Evolutionary conservation across 1,140 invertebrate genomes (phyloP).

Genomic region (Atta colombica): DNA sequence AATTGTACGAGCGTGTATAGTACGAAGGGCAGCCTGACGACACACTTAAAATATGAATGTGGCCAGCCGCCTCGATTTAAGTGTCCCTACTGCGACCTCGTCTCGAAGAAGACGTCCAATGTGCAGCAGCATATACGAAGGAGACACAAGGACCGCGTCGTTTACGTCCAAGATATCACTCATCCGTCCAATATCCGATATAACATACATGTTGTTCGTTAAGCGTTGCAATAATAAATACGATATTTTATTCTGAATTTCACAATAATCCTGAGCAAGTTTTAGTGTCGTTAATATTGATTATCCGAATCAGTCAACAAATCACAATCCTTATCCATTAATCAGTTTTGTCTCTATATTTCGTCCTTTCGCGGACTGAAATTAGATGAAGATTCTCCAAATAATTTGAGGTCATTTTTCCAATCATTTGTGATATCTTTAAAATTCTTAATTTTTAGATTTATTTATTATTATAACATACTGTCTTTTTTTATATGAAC

Average conservation of each 20-base stretch:
- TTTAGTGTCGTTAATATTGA: background rate
- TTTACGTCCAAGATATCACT: slow-evolving; percentile 72
- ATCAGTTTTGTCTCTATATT: background rate
- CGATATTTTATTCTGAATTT: background rate
- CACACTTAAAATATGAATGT: slow-evolving; percentile 87
- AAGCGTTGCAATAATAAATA: slow-evolving; percentile 7
- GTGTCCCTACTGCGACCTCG: slow-evolving; percentile 85
- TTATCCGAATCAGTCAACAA: background rate
- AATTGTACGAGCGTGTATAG: slow-evolving; percentile 87
- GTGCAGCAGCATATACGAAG: slow-evolving; percentile 79
- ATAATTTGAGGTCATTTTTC: background rate
- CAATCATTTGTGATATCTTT: background rate
- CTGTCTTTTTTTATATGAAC: background rate
- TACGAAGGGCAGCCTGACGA: slow-evolving; percentile 86
- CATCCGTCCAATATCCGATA: background rate
- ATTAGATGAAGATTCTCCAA: background rate
- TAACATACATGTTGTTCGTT: background rate
- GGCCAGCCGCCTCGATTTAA: slow-evolving; percentile 87
- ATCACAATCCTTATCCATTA: background rate
- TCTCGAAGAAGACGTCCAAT: slow-evolving; percentile 83
- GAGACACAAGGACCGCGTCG: slow-evolving; percentile 69
- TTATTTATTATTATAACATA: background rate
- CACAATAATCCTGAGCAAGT: background rate
- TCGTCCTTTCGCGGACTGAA: background rate
- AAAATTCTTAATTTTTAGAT: background rate